These are phyloP conservation scores for Tachysurus vachellii DNA, from an alignment of 2,113 vertebrate genomes.

Conservation along the genomic window DNA sequence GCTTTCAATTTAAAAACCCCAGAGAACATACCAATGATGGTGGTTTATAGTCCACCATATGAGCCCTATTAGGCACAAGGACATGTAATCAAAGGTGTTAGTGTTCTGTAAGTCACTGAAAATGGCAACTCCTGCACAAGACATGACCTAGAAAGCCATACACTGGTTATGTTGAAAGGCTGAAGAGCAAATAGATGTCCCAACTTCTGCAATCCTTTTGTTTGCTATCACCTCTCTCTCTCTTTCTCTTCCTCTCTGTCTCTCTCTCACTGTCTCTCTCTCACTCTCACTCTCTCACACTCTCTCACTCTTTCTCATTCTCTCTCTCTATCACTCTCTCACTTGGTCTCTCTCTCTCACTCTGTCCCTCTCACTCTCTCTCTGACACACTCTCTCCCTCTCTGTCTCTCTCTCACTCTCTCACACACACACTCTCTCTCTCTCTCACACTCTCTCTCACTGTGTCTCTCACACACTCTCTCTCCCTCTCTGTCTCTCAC, in stretches of 20 bases:
- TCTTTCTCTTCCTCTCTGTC: neutral
- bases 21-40: neutral
- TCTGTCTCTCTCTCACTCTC: too few relatives aligned
- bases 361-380: too few relatives aligned
- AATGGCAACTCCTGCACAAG: neutral
- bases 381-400: too few relatives aligned
- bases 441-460: too few relatives aligned
- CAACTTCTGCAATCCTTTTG: constrained; percentile 48
- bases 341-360: too few relatives aligned
- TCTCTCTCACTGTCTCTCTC: neutral
- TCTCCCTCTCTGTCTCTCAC: too few relatives aligned
- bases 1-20: neutral
- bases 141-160: neutral
- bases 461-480: too few relatives aligned
- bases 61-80: neutral
- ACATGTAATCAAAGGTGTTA: neutral
- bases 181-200: constrained; percentile 11
- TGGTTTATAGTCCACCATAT: neutral
- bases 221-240: constrained; percentile 6
- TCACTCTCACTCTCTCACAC: too few relatives aligned
- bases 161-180: neutral
- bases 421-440: too few relatives aligned
- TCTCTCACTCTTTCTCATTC: too few relatives aligned
- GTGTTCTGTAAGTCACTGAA: neutral
- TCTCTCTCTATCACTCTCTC: too few relatives aligned